These are phyloP conservation scores for Therioaphis trifolii DNA, from an alignment of 2,888 invertebrate species.

Conservation along the genomic window DNA sequence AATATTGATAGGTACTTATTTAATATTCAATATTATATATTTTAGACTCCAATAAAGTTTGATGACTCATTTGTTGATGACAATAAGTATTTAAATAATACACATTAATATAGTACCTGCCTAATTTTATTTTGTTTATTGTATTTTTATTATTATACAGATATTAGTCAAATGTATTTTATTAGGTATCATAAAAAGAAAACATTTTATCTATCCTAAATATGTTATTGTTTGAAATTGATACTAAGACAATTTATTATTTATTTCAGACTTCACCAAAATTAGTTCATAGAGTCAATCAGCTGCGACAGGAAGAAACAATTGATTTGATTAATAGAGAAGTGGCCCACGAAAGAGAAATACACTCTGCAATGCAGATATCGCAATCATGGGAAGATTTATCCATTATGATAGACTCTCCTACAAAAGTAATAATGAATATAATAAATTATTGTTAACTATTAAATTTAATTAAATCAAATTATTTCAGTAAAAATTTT, in stretches of 20 bases:
- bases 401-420: constrained; percentile 75
- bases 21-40: no score
- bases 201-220: no score
- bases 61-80: no score
- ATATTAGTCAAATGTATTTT: background rate
- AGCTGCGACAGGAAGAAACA: constrained; percentile 90
- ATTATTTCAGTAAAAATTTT: no score
- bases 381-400: constrained; percentile 95
- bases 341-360: constrained; percentile 90
- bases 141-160: background rate
- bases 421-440: constrained; percentile 46
- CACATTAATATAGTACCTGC: no score
- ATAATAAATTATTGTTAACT: background rate
- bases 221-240: background rate
- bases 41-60: no score
- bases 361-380: constrained; percentile 92
- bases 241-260: background rate
- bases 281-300: constrained; percentile 85
- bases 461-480: no score
- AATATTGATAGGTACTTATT: no score
- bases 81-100: no score
- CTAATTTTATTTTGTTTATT: background rate
- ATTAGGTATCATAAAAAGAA: no score
- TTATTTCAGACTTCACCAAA: constrained; percentile 74
- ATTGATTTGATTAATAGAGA: constrained; percentile 86